A percentile compares a stretch with the other conserved stretches of the same genome.
Evolutionary conservation across 2,113 vertebrate species (phyloP).

Genomic region (Lucifuga dentata): DNA sequence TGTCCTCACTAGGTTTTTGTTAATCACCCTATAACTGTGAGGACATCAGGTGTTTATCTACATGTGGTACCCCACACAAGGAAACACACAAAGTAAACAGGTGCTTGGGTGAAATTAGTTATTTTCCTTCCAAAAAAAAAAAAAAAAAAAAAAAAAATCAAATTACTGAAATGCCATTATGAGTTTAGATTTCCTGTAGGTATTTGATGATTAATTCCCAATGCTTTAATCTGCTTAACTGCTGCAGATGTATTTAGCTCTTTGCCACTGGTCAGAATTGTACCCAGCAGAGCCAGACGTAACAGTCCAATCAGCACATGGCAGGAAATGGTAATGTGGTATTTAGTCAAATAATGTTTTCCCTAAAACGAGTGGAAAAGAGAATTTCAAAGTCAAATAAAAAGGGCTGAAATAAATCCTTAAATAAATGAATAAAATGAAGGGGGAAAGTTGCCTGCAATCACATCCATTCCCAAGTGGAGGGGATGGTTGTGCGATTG

Average conservation of each 20-base stretch:
- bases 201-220: slow-evolving; percentile 46
- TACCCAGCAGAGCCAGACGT: slow-evolving; percentile 40
- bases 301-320: slow-evolving; percentile 3
- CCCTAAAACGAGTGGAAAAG: slow-evolving; percentile 14
- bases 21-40: too few species aligned
- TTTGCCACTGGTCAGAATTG: slow-evolving; percentile 47
- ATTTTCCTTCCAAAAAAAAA: slow-evolving; percentile 10
- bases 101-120: background rate
- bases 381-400: slow-evolving; percentile 27
- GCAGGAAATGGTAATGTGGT: slow-evolving; percentile 49
- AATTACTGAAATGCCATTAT: slow-evolving; percentile 19
- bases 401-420: slow-evolving; percentile 22
- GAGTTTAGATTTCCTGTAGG: slow-evolving; percentile 30
- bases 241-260: slow-evolving; percentile 23
- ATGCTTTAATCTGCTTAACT: slow-evolving; percentile 30
- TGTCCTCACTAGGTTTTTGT: too few species aligned
- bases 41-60: background rate
- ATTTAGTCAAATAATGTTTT: slow-evolving; percentile 19
- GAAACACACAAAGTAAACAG: background rate
- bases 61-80: background rate
- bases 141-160: too few species aligned
- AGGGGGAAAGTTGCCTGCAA: background rate
- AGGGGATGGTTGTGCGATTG: background rate
- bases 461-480: background rate
- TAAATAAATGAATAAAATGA: slow-evolving; percentile 24